Conservation (phyloP, 1,140 invertebrate genomes). For the Dolichoris vasculosae region DNA sequence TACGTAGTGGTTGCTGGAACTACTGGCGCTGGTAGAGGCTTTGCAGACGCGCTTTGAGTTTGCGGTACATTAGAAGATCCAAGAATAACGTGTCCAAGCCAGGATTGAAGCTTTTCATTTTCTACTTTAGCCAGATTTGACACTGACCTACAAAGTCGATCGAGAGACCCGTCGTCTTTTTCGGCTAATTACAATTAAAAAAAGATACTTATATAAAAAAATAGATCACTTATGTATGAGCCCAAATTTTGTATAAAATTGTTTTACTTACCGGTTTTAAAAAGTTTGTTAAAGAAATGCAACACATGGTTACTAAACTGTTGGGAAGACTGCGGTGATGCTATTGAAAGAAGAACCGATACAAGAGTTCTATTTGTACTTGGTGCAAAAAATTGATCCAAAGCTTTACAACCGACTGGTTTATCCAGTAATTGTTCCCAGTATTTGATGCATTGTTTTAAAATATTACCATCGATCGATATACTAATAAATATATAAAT, state of each 20-base stretch:
- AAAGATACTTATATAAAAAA: background rate
- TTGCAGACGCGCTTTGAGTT: constrained; percentile 70
- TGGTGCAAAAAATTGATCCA: constrained; percentile 86
- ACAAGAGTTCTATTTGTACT: constrained; percentile 78
- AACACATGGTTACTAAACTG: constrained; percentile 86
- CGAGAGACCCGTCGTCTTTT: constrained; percentile 79
- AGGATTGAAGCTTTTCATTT: constrained; percentile 78
- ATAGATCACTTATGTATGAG: background rate
- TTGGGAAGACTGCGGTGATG: constrained; percentile 80
- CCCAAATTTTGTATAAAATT: constrained; percentile 1
- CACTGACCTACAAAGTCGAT: constrained; percentile 82
- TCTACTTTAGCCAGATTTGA: constrained; percentile 81
- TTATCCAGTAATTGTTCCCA: constrained; percentile 90
- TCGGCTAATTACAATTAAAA: constrained; percentile 66
- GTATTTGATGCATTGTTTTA: constrained; percentile 84
- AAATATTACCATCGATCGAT: constrained; percentile 80
- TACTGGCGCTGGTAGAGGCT: constrained; percentile 71
- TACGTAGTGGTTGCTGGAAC: constrained; percentile 32
- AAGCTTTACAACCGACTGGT: constrained; percentile 84
- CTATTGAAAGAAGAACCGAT: constrained; percentile 84
- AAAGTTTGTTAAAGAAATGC: constrained; percentile 87
- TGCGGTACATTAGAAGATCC: constrained; percentile 73
- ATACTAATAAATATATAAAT: constrained; percentile 67
- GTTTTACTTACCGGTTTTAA: constrained; percentile 78
- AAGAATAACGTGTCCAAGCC: constrained; percentile 82